Percentiles rank a stretch among this genome's conserved stretches.
These are phyloP conservation scores for Chroicocephalus ridibundus DNA, from an alignment of 2,113 vertebrate species.

Conservation along the genomic window DNA sequence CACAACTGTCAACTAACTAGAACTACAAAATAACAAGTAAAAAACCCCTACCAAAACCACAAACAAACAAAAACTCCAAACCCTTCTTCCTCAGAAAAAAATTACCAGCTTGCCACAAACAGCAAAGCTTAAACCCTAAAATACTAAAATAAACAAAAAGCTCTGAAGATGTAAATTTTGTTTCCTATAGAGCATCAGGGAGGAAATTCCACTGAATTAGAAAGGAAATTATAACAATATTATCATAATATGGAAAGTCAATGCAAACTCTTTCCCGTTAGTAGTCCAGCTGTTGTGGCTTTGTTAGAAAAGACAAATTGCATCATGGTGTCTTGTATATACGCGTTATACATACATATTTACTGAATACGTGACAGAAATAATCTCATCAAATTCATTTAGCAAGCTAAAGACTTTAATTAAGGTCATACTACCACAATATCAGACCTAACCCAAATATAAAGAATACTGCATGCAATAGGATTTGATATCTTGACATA, in stretches of 20 bases:
- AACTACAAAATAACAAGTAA: not conserved
- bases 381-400: not conserved
- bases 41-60: not conserved
- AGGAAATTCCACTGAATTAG: not conserved
- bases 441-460: not conserved
- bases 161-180: not conserved
- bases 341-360: not conserved
- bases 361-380: not conserved
- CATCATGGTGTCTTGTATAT: not conserved
- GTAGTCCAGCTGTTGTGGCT: not conserved
- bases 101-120: not conserved
- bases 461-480: not conserved
- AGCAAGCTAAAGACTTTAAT: not conserved
- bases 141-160: not conserved
- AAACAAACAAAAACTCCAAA: not conserved
- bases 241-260: not conserved
- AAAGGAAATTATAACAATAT: not conserved
- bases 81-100: not conserved
- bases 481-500: not conserved
- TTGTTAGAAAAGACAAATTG: not conserved
- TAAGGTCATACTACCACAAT: not conserved
- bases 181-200: not conserved
- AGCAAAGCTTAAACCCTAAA: not conserved
- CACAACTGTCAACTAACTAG: not conserved
- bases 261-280: not conserved